A percentile compares a stretch with the other conserved stretches of the same genome.
Evolutionary conservation across 2,797 vertebrate species (phyloP).

Genomic region (Epinephelus coioides): DNA sequence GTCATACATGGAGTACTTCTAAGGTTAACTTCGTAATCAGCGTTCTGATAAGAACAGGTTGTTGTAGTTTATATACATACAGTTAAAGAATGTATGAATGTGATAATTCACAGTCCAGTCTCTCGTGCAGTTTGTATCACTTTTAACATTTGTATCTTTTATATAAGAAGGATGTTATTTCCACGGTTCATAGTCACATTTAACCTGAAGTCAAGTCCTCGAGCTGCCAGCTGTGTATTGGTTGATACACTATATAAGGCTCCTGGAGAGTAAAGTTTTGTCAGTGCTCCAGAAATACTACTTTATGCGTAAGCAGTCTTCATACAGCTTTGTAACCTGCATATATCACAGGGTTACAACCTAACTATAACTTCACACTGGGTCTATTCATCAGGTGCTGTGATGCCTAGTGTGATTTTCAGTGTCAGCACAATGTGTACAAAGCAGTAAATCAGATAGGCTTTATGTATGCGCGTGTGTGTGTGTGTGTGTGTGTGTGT

Average conservation of each 20-base stretch:
- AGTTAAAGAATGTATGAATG: background rate
- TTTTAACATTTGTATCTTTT: background rate
- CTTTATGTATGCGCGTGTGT: slow-evolving; percentile 45
- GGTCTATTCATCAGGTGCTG: slow-evolving; percentile 78
- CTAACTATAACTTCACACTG: slow-evolving; percentile 69
- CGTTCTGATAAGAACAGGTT: background rate
- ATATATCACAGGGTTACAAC: slow-evolving; percentile 78
- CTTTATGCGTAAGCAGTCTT: slow-evolving; percentile 65
- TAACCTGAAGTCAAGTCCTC: background rate
- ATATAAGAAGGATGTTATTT: background rate
- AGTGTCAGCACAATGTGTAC: slow-evolving; percentile 80
- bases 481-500: slow-evolving; percentile 31
- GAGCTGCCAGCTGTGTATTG: background rate
- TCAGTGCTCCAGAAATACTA: slow-evolving; percentile 51
- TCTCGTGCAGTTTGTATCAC: background rate
- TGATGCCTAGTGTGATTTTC: slow-evolving; percentile 78
- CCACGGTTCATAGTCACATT: background rate
- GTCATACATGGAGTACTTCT: background rate
- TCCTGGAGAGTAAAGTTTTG: slow-evolving; percentile 54
- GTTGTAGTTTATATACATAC: background rate
- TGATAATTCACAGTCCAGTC: background rate
- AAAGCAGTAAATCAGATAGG: slow-evolving; percentile 75
- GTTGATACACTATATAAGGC: slow-evolving; percentile 22
- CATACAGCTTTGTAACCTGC: slow-evolving; percentile 64
- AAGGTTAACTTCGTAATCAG: background rate